phyloP scores from a whole-genome alignment of 2,888 invertebrate genomes.

The Acronicta alni region DNA sequence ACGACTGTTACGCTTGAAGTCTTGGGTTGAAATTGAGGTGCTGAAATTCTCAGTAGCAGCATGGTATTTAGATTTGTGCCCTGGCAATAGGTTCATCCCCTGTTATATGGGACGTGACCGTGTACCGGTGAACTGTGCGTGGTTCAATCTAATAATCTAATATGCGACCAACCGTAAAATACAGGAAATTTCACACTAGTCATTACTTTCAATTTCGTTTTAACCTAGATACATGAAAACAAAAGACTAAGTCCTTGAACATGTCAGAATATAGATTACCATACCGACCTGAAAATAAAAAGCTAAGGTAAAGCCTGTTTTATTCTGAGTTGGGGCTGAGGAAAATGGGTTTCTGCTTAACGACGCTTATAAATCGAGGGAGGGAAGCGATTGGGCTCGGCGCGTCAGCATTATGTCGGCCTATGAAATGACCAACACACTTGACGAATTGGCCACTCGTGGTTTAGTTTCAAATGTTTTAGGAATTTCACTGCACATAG shows the following conservation, averaged over 20 bases:
- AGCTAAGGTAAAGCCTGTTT: constrained; percentile 16
- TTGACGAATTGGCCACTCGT: not conserved
- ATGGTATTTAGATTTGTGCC: too few relatives aligned
- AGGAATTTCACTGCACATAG: too few relatives aligned
- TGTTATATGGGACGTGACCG: too few relatives aligned
- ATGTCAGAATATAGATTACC: constrained; percentile 31
- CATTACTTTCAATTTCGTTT: not conserved
- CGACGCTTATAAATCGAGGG: constrained; percentile 6
- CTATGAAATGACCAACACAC: not conserved
- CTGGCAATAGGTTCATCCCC: too few relatives aligned
- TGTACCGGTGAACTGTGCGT: too few relatives aligned
- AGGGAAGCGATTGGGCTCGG: not conserved
- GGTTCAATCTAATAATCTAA: too few relatives aligned
- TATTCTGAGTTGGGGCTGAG: constrained; percentile 15
- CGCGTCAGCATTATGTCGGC: constrained; percentile 1
- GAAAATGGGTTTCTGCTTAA: constrained; percentile 16
- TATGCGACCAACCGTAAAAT: too few relatives aligned
- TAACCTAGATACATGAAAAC: constrained; percentile 6
- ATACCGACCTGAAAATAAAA: constrained; percentile 27
- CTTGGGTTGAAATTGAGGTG: too few relatives aligned
- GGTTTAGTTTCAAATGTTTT: too few relatives aligned
- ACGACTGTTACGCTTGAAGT: too few relatives aligned
- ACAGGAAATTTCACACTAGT: too few relatives aligned
- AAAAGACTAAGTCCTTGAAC: constrained; percentile 2
- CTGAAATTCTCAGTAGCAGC: too few relatives aligned